A percentile compares a stretch with the other conserved stretches of the same genome.
Evolutionary conservation across 2,113 vertebrate genomes (phyloP).

Genomic region (Hymenochirus boettgeri): DNA sequence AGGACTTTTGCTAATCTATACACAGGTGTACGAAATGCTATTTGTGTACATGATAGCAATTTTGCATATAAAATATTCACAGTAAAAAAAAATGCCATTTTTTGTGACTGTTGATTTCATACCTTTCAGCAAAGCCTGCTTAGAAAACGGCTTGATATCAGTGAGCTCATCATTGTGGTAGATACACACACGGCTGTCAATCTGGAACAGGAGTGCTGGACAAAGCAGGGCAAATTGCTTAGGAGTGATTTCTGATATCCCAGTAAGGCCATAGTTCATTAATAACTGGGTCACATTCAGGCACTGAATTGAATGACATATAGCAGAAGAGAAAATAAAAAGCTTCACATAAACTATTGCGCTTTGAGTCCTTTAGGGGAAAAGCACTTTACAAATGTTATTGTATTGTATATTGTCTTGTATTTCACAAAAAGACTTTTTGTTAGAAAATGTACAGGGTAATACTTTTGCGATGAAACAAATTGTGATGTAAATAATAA

Average conservation of each 20-base stretch:
- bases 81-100: no score
- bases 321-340: not conserved
- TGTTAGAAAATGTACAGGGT: no score
- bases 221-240: constrained; percentile 74
- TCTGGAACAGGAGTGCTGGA: constrained; percentile 79
- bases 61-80: no score
- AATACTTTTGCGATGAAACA: no score
- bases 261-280: constrained; percentile 68
- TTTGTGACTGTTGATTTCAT: not conserved
- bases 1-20: no score
- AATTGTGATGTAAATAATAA: no score
- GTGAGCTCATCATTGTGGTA: constrained; percentile 54
- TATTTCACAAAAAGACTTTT: no score
- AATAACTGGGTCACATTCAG: constrained; percentile 75
- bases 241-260: constrained; percentile 64
- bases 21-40: no score
- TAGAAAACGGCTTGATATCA: constrained; percentile 27
- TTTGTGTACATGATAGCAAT: no score
- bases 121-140: constrained; percentile 29
- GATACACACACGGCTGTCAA: constrained; percentile 77
- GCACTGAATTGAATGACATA: constrained; percentile 64
- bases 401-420: no score
- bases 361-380: no score
- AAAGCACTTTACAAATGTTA: no score
- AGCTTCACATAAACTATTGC: not conserved